These are phyloP conservation scores for Meghimatium bilineatum DNA, from an alignment of 2,888 invertebrate species.

Conservation along the genomic window DNA sequence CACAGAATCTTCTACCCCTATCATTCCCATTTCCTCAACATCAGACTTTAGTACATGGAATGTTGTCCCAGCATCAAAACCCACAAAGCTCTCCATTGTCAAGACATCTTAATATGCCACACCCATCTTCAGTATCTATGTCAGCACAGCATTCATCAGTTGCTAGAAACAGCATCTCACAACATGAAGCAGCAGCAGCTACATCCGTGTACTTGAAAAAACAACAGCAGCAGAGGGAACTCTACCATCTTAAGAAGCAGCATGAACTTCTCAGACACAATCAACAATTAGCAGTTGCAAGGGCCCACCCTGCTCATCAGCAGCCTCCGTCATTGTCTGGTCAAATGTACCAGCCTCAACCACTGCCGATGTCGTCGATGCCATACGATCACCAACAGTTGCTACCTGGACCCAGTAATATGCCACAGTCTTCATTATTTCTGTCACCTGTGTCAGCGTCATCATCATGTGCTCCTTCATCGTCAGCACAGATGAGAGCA, in stretches of 20 bases:
- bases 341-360: constrained; percentile 9
- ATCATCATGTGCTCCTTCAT: neutral
- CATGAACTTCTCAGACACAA: constrained; percentile 21
- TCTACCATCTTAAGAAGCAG: constrained; percentile 34
- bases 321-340: constrained; percentile 32
- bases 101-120: neutral
- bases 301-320: constrained; percentile 26
- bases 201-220: constrained; percentile 14
- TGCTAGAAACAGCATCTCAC: neutral
- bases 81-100: neutral
- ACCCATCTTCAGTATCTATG: neutral
- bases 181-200: neutral
- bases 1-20: constrained; percentile 29
- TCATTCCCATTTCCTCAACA: constrained; percentile 30
- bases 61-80: neutral
- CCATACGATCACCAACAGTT: constrained; percentile 3
- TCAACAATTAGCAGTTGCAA: neutral
- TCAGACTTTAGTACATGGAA: neutral
- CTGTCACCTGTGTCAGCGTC: neutral
- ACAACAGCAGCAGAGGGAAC: constrained; percentile 38
- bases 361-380: too few relatives aligned
- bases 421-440: neutral
- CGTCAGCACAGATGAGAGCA: neutral
- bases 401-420: constrained; percentile 4
- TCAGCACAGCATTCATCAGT: neutral